Base-by-base conservation (phyloP, 2,888 invertebrate species). In the Trachelus stipa region DNA sequence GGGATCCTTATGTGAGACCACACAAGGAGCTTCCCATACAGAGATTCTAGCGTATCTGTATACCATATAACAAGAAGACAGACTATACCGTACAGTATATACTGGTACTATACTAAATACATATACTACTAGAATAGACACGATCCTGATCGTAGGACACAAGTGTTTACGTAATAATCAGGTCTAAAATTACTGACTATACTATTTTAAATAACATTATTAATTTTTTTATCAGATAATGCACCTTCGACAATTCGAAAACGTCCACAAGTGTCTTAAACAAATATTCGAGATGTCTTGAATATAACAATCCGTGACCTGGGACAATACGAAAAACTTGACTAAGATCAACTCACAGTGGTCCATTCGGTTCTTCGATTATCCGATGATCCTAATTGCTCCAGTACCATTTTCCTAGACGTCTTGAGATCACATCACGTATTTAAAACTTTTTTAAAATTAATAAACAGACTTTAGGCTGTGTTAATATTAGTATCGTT, bases 1-100 rank as follows among this genome's bases (percentile, higher is more conserved):
- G 77, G 77, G 73, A 74, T 77, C 76, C 80, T 84, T 81, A 80
- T 82, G 82, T 23, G 78, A 76, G 87, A 87, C 87, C 87, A 87
- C 87, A 87, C 87, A 87, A 56, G 56, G 56, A 56, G 56, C 56
- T 56, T 56, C 23, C 23, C 23, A 56, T 56, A 56, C 56, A 56
- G 56, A 56, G 56, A 23, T 56, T 23, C 23, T 9, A 56, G 23
- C 23, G 23, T 9, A 23, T 56, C 9, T 23, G 9, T 56, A 23
- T 56, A 23, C 23, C 23, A 6, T 23, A 23, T 40, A 40, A 37
- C 37, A 15, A 37, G 1, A 40, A 23, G 56, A 56, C 56, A 23
- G 56, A 56, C 56, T 56, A 23, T 23, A 56, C 15, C 6, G 23
- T 23, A 23, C 23, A 23, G 40, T 23, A 56, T 6, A 56, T 6